phyloP scores from a whole-genome alignment of 2,888 invertebrate species.

The Electrophaes corylata region DNA sequence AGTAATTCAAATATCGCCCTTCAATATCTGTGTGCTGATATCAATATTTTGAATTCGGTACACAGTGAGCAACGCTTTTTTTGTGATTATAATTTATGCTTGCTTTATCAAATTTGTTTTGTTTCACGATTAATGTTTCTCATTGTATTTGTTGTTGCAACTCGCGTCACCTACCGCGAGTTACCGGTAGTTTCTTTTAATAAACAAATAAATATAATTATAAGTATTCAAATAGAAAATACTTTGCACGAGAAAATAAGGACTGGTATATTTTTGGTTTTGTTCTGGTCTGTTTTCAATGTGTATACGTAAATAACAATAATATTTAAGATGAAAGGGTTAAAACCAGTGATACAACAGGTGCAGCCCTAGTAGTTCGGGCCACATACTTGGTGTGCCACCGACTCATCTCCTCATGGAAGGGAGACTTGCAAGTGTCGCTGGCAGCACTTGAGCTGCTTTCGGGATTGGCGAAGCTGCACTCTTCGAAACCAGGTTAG shows the following conservation, averaged over 20 bases:
- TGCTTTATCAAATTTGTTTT: constrained; percentile 23
- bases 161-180: too few species aligned
- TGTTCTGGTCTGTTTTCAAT: too few species aligned
- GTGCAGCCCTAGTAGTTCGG: constrained; percentile 92
- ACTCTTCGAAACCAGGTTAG: constrained; percentile 94
- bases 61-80: constrained; percentile 23
- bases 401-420: constrained; percentile 97
- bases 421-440: constrained; percentile 96
- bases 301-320: background rate
- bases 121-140: background rate
- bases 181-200: too few species aligned
- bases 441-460: constrained; percentile 96
- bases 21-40: constrained; percentile 2
- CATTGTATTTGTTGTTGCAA: background rate
- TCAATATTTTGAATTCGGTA: constrained; percentile 8
- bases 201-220: too few species aligned
- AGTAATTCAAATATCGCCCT: constrained; percentile 24
- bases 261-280: too few species aligned
- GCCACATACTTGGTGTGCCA: constrained; percentile 98
- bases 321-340: background rate
- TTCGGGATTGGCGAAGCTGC: constrained; percentile 94
- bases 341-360: constrained; percentile 44
- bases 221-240: too few species aligned
- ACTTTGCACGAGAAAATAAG: too few species aligned
- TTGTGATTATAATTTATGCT: constrained; percentile 31